phyloP scores from a whole-genome alignment of 2,113 vertebrate species.

The Lethenteron reissneri region DNA sequence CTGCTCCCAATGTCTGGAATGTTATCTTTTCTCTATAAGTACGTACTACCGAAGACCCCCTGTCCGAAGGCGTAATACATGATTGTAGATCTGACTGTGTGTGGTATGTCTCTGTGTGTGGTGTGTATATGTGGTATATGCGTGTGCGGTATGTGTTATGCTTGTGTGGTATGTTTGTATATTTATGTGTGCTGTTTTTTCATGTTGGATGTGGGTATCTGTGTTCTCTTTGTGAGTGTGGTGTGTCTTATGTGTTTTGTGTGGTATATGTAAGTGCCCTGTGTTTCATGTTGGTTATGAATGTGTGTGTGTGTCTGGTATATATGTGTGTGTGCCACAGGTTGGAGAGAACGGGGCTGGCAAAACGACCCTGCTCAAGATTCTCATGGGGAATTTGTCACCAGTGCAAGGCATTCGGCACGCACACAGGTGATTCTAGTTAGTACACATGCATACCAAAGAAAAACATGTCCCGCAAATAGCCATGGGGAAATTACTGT shows the following conservation, averaged over 20 bases:
- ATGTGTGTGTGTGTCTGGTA: neutral
- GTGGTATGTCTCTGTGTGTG: too few relatives aligned
- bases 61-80: too few relatives aligned
- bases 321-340: slow-evolving; percentile 19
- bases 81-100: neutral
- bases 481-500: too few relatives aligned
- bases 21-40: too few relatives aligned
- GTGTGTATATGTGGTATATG: neutral
- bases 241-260: too few relatives aligned
- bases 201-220: neutral
- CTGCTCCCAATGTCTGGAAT: too few relatives aligned
- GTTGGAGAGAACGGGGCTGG: slow-evolving; percentile 89
- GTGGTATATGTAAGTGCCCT: neutral
- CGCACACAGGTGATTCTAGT: slow-evolving; percentile 42
- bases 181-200: neutral
- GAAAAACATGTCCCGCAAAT: too few relatives aligned
- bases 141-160: neutral
- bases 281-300: slow-evolving; percentile 8
- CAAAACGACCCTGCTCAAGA: slow-evolving; percentile 77
- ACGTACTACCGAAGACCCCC: too few relatives aligned
- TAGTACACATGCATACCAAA: too few relatives aligned
- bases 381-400: slow-evolving; percentile 71
- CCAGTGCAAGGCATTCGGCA: slow-evolving; percentile 55
- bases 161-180: neutral
- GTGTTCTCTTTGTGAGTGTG: too few relatives aligned